phyloP scores from a whole-genome alignment of 2,113 vertebrate species.

The Pangasianodon gigas region DNA sequence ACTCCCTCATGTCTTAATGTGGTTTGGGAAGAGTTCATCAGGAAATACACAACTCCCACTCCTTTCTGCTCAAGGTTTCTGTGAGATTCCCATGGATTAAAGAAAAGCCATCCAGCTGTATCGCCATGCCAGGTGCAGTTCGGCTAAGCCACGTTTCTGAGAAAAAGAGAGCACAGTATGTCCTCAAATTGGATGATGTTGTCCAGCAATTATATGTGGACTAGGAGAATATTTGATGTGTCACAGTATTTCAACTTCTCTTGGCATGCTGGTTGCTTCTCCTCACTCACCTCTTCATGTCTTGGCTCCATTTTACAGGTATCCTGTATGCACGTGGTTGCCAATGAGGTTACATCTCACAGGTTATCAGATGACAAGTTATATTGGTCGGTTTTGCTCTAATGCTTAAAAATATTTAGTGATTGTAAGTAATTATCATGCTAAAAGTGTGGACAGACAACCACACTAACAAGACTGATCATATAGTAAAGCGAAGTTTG shows the following conservation, averaged over 20 bases:
- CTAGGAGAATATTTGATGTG: neutral
- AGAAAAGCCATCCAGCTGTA: constrained; percentile 32
- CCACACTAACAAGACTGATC: neutral
- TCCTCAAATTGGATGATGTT: neutral
- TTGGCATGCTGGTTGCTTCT: neutral
- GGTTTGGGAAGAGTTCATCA: constrained; percentile 28
- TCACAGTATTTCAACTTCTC: neutral
- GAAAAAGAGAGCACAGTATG: neutral
- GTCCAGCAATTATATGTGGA: neutral
- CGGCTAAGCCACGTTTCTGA: neutral
- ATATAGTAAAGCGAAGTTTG: neutral
- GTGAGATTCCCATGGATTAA: constrained; percentile 11
- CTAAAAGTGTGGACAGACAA: too few species aligned
- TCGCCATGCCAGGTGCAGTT: constrained; percentile 28
- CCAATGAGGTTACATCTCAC: neutral
- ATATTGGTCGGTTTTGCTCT: neutral
- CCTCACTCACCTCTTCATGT: neutral
- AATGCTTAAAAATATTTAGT: neutral
- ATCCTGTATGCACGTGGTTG: neutral
- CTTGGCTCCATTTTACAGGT: neutral
- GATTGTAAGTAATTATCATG: neutral
- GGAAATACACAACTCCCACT: constrained; percentile 27
- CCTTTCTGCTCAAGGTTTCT: constrained; percentile 27
- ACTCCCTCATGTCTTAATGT: neutral
- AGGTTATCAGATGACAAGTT: neutral